These are phyloP conservation scores for Ophiodon elongatus DNA, from an alignment of 2,113 vertebrate species.

Conservation along the genomic window DNA sequence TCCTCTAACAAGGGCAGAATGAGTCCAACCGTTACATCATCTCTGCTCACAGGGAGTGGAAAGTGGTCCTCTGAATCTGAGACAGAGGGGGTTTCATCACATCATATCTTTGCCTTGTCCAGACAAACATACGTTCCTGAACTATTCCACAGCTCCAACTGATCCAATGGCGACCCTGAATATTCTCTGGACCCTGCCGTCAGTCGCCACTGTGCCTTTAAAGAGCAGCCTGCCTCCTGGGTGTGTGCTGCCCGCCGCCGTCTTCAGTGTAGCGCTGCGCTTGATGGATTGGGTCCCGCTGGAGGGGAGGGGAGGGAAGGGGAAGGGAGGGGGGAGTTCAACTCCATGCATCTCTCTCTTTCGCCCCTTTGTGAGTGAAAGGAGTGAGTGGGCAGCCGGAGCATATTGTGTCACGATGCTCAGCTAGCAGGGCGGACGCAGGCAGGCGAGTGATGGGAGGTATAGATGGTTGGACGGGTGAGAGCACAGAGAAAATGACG, in stretches of 20 bases:
- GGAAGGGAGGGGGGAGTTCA: too few relatives aligned
- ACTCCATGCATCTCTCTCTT: slow-evolving; percentile 45
- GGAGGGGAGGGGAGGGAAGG: too few relatives aligned
- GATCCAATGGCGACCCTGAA: not conserved
- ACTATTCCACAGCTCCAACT: not conserved
- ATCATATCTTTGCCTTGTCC: slow-evolving; percentile 51
- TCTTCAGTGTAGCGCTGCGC: slow-evolving; percentile 30
- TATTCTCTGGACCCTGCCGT: not conserved
- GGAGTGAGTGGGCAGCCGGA: slow-evolving; percentile 30
- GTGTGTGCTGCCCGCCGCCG: not conserved
- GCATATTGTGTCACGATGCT: slow-evolving; percentile 48
- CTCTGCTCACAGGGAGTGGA: slow-evolving; percentile 41
- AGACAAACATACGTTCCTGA: not conserved
- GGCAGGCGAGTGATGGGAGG: slow-evolving; percentile 1
- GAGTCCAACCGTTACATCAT: slow-evolving; percentile 71
- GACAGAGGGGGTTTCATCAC: slow-evolving; percentile 41
- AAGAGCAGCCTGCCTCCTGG: slow-evolving; percentile 29
- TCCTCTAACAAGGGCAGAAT: slow-evolving; percentile 59
- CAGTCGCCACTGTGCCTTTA: slow-evolving; percentile 34
- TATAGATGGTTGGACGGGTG: slow-evolving; percentile 4
- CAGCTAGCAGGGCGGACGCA: slow-evolving; percentile 16
- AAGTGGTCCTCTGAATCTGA: slow-evolving; percentile 51
- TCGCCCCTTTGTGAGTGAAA: slow-evolving; percentile 46
- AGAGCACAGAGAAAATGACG: slow-evolving; percentile 10
- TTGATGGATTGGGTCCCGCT: slow-evolving; percentile 65